Conservation (phyloP, 2,113 vertebrate genomes). For the rat (Rattus norvegicus) region GRCr8 NC_086019.1:230867001-230867500, state of each 20-base stretch:
- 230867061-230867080: neutral
- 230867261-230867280: neutral
- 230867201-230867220: neutral
- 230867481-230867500: neutral
- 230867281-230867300: neutral
- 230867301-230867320: neutral
- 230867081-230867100: neutral
- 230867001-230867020: neutral
- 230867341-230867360: neutral
- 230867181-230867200: neutral
- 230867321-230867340: neutral
- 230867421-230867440: neutral
- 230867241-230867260: neutral
- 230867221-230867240: neutral
- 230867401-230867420: neutral
- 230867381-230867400: neutral
- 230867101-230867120: neutral
- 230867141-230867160: neutral
- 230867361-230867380: neutral
- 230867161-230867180: neutral
- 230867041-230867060: constrained; percentile 22
- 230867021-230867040: neutral
- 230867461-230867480: no score
- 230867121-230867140: neutral
- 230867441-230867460: neutral